Evolutionary conservation across 1,140 invertebrate genomes (phyloP), one percentile per base, ranked within the genome.

Genomic region (Aphelenchoides avenae): DNA sequence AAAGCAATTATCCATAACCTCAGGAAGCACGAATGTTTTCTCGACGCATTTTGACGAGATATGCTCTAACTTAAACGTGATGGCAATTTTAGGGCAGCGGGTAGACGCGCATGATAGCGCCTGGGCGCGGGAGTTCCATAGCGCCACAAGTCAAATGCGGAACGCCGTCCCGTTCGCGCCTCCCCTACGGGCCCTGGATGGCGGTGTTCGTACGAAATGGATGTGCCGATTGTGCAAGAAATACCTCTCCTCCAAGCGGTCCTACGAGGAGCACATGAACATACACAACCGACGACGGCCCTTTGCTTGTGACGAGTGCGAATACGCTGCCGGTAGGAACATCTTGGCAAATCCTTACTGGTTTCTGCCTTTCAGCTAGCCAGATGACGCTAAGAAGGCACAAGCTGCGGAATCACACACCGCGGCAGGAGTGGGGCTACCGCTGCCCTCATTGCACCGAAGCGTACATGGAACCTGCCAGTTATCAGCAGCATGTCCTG

Each of bases 281-380:
- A 57, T 68, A 26, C 62, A 49, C 57, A 52, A 64, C 29, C 30
- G 74, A 18, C 40, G 26, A 9, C 44, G 72, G 24, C 72, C 72
- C 2, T 77, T 76, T 55, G 44, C 36, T 26, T 75, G 72, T 50
- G 68, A 75, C 20, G 41, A 72, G 29, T 75, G 72, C 47, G 60
- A 70, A 7, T 75, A 76, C 58, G 70, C 72, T 20, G 71, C 72
- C 50, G 72, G 72, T 74, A 48, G 3, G 37, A 37, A 15, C 1
- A n/a, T n/a, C n/a, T n/a, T n/a, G n/a, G n/a, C n/a, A n/a, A n/a
- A n/a, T n/a, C n/a, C n/a, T n/a, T n/a, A n/a, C n/a, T n/a, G n/a
- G n/a, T n/a, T n/a, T n/a, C n/a, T n/a, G n/a, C n/a, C n/a, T 75
- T 75, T 39, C 43, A 75, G 73, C 73, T 9, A 75, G 72, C 31